A percentile compares a stretch with the other conserved stretches of the same genome.
Evolutionary conservation across 2,113 vertebrate species (phyloP).

Genomic region (Smithornis capensis): DNA sequence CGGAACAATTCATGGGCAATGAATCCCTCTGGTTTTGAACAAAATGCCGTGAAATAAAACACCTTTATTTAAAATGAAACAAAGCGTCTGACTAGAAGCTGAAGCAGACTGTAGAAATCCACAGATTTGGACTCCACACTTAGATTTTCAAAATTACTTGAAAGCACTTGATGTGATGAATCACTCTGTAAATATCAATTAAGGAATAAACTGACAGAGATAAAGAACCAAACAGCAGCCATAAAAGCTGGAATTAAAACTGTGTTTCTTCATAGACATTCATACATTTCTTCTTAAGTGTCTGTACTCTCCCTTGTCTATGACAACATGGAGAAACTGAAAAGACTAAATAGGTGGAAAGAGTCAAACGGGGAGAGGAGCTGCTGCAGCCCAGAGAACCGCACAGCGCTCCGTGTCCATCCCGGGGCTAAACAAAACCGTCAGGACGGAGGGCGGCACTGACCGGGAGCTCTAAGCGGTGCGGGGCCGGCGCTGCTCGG

Average conservation of each 20-base stretch:
- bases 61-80: neutral
- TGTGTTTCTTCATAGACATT: neutral
- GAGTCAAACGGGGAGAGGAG: neutral
- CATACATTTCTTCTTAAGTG: accelerated
- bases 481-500: neutral
- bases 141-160: neutral
- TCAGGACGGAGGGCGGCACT: accelerated
- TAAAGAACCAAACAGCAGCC: neutral
- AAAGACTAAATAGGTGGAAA: accelerated
- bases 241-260: neutral
- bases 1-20: neutral
- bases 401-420: accelerated
- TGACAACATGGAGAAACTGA: accelerated
- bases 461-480: accelerated
- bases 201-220: neutral
- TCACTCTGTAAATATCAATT: neutral
- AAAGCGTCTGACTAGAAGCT: neutral
- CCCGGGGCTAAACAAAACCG: accelerated
- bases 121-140: neutral
- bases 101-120: neutral
- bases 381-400: neutral
- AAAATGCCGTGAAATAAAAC: neutral
- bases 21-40: neutral
- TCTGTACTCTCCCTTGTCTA: accelerated
- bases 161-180: neutral